Percentiles rank a stretch among this genome's conserved stretches.
Evolutionary conservation across 2,888 invertebrate genomes (phyloP).

Genomic region (Nesidiocoris tenuis): DNA sequence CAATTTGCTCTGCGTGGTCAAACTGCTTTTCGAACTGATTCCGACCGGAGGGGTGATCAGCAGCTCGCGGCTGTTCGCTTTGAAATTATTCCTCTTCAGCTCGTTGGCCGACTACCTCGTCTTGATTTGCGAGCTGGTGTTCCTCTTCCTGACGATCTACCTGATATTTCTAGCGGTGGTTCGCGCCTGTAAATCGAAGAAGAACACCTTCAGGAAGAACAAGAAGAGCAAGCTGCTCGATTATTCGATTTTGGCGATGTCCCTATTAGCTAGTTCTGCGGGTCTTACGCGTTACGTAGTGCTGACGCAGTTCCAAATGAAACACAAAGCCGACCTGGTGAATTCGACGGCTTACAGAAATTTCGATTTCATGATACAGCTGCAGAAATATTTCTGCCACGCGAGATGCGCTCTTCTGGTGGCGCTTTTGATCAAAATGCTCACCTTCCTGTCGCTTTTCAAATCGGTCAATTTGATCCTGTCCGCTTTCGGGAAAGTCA

Average conservation of each 20-base stretch:
- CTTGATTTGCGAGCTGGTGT: slow-evolving; percentile 19
- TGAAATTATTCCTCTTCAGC: slow-evolving; percentile 16
- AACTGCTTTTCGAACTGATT: slow-evolving; percentile 37
- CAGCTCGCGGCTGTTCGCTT: neutral
- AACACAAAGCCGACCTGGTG: neutral
- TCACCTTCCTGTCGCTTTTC: slow-evolving; percentile 9
- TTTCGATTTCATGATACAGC: neutral
- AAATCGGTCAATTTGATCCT: neutral
- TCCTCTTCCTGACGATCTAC: neutral
- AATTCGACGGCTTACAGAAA: neutral
- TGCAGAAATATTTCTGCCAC: neutral
- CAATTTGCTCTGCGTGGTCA: slow-evolving; percentile 64
- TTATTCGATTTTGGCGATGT: neutral
- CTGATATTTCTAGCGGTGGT: neutral
- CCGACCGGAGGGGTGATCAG: slow-evolving; percentile 21
- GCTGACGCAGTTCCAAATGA: neutral
- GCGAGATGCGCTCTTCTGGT: neutral
- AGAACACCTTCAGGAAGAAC: neutral
- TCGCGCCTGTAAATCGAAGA: neutral
- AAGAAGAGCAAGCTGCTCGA: neutral
- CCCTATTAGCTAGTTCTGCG: too few relatives aligned
- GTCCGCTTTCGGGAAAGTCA: neutral
- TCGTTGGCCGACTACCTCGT: slow-evolving; percentile 5
- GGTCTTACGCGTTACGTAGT: too few relatives aligned
- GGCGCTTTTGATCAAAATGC: slow-evolving; percentile 15